These are phyloP conservation scores for Loxodonta africana DNA, from an alignment of 2,113 vertebrate species.

Conservation along the genomic window DNA sequence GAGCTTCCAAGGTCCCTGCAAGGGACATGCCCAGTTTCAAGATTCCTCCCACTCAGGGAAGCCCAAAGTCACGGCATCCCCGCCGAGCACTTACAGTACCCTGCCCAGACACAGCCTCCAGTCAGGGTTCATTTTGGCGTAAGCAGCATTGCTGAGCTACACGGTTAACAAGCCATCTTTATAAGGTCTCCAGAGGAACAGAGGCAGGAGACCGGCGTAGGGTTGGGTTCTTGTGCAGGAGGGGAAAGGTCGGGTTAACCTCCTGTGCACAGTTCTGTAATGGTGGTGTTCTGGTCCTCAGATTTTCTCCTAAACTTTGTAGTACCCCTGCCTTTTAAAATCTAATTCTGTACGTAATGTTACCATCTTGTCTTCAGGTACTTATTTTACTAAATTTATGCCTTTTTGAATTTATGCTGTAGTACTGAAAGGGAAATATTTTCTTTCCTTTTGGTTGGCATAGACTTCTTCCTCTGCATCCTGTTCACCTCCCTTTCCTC, in stretches of 20 bases:
- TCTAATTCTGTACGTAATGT: background rate
- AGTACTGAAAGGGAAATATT: too few relatives aligned
- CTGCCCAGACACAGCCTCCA: background rate
- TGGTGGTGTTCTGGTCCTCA: background rate
- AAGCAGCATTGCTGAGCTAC: background rate
- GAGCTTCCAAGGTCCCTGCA: too few relatives aligned
- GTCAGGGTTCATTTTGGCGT: background rate
- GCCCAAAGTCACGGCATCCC: too few relatives aligned
- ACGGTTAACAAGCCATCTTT: background rate
- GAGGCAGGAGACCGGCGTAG: background rate
- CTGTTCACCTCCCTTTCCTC: background rate
- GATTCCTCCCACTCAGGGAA: too few relatives aligned
- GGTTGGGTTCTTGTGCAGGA: background rate
- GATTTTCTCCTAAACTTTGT: background rate
- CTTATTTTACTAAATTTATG: too few relatives aligned
- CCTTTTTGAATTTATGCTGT: too few relatives aligned
- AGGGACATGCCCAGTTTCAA: too few relatives aligned
- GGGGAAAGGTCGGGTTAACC: background rate
- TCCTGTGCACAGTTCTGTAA: background rate
- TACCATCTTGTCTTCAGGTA: background rate
- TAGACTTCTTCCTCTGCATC: too few relatives aligned
- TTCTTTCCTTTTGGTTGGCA: too few relatives aligned
- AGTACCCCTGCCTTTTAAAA: background rate
- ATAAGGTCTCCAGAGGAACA: background rate
- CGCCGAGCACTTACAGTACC: too few relatives aligned